phyloP scores from a whole-genome alignment of 2,888 invertebrate species.

The Craniophora ligustri region DNA sequence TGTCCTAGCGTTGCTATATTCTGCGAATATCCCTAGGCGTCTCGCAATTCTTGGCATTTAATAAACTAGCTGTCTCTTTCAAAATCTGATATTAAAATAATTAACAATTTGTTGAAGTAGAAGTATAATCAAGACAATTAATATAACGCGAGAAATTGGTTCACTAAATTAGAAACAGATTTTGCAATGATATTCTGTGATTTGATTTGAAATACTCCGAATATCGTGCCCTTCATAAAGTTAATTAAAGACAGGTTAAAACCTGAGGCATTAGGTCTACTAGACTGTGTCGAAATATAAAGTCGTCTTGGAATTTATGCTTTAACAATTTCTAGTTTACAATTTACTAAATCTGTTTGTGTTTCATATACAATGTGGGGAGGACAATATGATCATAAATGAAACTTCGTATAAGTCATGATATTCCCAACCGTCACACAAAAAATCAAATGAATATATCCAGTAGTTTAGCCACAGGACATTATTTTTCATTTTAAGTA shows the following conservation, averaged over 20 bases:
- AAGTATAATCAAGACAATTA: not conserved
- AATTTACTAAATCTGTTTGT: conserved; percentile 7
- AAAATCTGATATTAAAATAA: not conserved
- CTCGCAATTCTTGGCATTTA: too few species aligned
- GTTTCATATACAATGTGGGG: conserved; percentile 1
- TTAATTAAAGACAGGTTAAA: conserved; percentile 35
- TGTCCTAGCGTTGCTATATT: too few species aligned
- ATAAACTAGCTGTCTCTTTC: too few species aligned
- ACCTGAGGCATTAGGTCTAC: conserved; percentile 5
- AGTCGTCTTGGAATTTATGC: conserved; percentile 3
- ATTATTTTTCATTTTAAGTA: too few species aligned
- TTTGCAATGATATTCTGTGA: not conserved
- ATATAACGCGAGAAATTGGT: conserved; percentile 1
- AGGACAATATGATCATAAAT: not conserved
- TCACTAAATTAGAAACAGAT: conserved; percentile 13
- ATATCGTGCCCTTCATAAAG: conserved; percentile 24
- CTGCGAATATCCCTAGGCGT: too few species aligned
- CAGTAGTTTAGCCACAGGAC: too few species aligned
- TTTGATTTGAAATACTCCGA: conserved; percentile 3
- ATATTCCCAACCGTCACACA: too few species aligned
- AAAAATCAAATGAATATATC: too few species aligned
- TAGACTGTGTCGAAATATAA: conserved; percentile 10
- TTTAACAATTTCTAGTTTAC: conserved; percentile 7
- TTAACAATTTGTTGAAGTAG: not conserved
- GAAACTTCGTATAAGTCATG: too few species aligned